Evolutionary conservation across 2,888 invertebrate species (phyloP), one percentile per base, ranked within the genome.

Genomic region (Andrena trimmerana): DNA sequence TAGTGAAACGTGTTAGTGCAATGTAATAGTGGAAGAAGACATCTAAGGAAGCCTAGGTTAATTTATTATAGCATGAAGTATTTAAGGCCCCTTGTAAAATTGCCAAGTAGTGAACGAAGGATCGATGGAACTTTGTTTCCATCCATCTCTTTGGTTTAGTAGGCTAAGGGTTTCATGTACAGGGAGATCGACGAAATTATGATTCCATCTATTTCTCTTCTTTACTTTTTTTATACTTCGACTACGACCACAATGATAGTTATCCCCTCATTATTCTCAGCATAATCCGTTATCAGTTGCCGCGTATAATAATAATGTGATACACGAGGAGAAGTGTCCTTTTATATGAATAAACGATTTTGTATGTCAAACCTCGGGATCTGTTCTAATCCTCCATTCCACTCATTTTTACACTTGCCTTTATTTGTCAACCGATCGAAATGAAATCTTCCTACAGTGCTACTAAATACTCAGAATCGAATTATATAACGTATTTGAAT

Each of bases 341-440:
- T 92, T 93, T 93, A 92, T 92, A 92, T 91, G 90, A 93, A 92
- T 93, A 92, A 92, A 93, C 89, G 91, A 92, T 93, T 93, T 93
- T 92, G 92, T 93, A 93, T 92, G 92, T 92, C 90, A 90, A 65
- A 33, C 20, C 2, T 24, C 8, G n/a, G 42, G 7, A n/a, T 54
- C 33, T 71, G 10, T 27, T 57, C 16, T n/a, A 3, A 74, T 36
- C 13, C 52, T 67, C 54, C 20, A 36, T 27, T 27, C 24, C 59
- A 13, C 24, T 27, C 27, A 10, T 4, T 13, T 57, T 13, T 27
- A 20, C 54, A 16, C 4, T 42, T 42, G 42, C 42, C 13, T 13
- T 42, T 42, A 42, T 42, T 42, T 16, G 16, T 42, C 42, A 16
- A 42, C 5, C 16, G 42, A 42, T 10, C 20, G 20, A 20, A 20